Percentiles rank a stretch among this genome's conserved stretches.
Conservation (phyloP, 2,888 invertebrate species). For the Drosophila falleni region DNA sequence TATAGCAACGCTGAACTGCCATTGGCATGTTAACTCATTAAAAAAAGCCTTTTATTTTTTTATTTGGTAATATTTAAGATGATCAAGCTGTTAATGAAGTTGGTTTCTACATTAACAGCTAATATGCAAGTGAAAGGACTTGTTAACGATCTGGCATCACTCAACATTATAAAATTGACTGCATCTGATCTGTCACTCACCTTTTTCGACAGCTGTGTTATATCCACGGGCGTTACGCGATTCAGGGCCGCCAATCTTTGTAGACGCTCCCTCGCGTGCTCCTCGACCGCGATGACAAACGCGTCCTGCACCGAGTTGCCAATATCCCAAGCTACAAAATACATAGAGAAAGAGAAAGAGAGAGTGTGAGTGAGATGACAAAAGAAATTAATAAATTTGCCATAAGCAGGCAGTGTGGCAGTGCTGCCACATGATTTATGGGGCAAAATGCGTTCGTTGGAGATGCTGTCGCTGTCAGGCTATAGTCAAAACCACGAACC, state of each 20-base stretch:
- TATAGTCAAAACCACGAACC: conserved; percentile 28
- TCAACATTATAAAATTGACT: conserved; percentile 7
- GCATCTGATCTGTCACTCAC: conserved; percentile 85
- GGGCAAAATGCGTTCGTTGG: conserved; percentile 33
- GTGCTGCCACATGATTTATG: conserved; percentile 56
- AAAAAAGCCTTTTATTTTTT: background rate
- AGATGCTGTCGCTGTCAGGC: conserved; percentile 44
- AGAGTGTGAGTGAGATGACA: conserved; percentile 6
- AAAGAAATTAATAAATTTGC: conserved; percentile 42
- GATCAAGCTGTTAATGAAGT: too few species aligned
- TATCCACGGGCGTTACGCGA: conserved; percentile 96
- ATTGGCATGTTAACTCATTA: background rate
- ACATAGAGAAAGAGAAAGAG: conserved; percentile 9
- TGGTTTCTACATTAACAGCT: too few species aligned
- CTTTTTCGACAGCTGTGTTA: conserved; percentile 95
- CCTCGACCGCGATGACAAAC: conserved; percentile 99
- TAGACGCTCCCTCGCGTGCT: conserved; percentile 96
- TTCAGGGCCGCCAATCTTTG: conserved; percentile 96
- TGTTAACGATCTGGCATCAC: conserved; percentile 20
- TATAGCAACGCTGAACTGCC: background rate
- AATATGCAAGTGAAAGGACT: too few species aligned
- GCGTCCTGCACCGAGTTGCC: conserved; percentile 97
- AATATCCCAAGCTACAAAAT: conserved; percentile 91
- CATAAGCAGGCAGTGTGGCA: conserved; percentile 21
- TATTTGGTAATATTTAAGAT: background rate